phyloP scores from a whole-genome alignment of 2,797 vertebrate species.

The Fistularia tabacaria region DNA sequence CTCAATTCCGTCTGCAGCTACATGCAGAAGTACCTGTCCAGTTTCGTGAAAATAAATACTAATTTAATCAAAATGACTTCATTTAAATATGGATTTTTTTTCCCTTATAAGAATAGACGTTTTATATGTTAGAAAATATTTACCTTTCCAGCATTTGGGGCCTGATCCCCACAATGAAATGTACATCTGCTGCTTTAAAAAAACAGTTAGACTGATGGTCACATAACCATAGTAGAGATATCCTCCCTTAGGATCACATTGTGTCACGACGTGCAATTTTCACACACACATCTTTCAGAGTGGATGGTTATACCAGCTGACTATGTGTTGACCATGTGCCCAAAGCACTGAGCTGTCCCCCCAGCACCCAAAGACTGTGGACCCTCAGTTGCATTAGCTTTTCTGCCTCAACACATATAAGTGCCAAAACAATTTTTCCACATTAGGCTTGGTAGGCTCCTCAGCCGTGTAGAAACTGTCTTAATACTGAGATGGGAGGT shows the following conservation, averaged over 20 bases:
- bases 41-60: background rate
- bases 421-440: conserved; percentile 26
- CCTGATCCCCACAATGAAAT: no score
- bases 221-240: conserved; percentile 22
- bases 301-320: conserved; percentile 23
- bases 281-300: conserved; percentile 18
- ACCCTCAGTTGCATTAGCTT: conserved; percentile 21
- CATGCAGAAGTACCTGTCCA: conserved; percentile 3
- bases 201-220: conserved; percentile 18
- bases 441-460: conserved; percentile 14
- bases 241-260: conserved; percentile 31
- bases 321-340: conserved; percentile 42
- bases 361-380: conserved; percentile 13
- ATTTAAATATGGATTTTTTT: no score
- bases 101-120: no score
- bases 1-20: background rate
- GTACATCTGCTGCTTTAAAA: conserved; percentile 20
- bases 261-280: conserved; percentile 35
- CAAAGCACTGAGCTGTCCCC: conserved; percentile 44
- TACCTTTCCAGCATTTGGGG: no score
- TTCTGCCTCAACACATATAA: conserved; percentile 24
- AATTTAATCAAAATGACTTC: background rate
- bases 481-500: conserved; percentile 34
- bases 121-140: no score
- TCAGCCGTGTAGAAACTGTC: conserved; percentile 23